Percentiles rank a stretch among this genome's conserved stretches.
Evolutionary conservation across 1,140 invertebrate species (phyloP).

Genomic region (Potamilus streckersoni): DNA sequence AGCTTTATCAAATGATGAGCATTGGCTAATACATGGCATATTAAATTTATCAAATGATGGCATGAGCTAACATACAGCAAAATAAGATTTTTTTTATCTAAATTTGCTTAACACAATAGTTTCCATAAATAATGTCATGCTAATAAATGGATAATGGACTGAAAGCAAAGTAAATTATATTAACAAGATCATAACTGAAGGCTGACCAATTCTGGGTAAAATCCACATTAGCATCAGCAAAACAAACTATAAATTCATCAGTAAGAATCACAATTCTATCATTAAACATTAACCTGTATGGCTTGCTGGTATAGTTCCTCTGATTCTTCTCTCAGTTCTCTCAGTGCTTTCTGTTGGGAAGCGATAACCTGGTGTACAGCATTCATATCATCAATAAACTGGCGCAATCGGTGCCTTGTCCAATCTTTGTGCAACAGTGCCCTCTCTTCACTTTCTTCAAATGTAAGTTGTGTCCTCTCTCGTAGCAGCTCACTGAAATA

Average conservation of each 20-base stretch:
- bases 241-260: background rate
- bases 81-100: no score
- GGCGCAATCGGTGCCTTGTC: conserved; percentile 8
- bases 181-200: background rate
- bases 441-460: conserved; percentile 13
- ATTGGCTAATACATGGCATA: no score
- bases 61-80: no score
- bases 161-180: background rate
- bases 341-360: conserved; percentile 81
- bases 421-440: conserved; percentile 21
- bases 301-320: conserved; percentile 86
- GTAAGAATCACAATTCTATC: background rate
- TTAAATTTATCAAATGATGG: no score
- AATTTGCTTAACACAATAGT: no score
- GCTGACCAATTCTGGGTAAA: background rate
- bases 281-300: conserved; percentile 74
- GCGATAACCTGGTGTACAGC: conserved; percentile 76
- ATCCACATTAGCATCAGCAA: background rate
- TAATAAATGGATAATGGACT: background rate
- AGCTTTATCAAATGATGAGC: no score
- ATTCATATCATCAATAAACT: conserved; percentile 70
- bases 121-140: background rate
- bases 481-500: no score
- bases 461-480: background rate
- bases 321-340: conserved; percentile 81